Evolutionary conservation across 2,113 vertebrate species (phyloP), one percentile per base, ranked within the genome.

Genomic region (Callocephalon fimbriatum): DNA sequence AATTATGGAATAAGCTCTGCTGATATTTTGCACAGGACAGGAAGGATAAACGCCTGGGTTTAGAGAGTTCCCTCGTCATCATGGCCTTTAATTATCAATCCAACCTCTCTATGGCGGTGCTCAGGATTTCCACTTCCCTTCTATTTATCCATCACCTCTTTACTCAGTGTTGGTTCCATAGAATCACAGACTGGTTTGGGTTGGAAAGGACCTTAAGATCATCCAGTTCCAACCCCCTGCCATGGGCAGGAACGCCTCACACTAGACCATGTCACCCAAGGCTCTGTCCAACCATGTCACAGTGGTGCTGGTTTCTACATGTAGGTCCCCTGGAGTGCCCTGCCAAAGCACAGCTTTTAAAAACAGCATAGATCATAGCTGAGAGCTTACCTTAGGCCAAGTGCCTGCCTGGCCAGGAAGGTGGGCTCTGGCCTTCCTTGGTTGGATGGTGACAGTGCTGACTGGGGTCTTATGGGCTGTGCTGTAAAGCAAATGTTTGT

Each of bases 391-490:
- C 47, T 65, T 38, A 15, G 20, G 27, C 3, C 31, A 88, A 25
- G 25, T 31, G 16, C 27, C 21, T 76, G 16, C 31, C 48, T 72
- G 29, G 20, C 44, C 1, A 1, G 22, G 35, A 70, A 9, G 15
- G 16, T 44, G 37, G n/a, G 5, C 29, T 81, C 12, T 37, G 63
- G 16, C 26, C 3, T 50, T 21, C 27, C 26, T 67, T 37, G 35
- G 29, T n/a, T 85, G 56, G 38, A 29, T 1, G 8, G 40, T 0
- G 0, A 27, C 3, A 2, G 9, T 63, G 31, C 80, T 59, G 77
- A 19, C 26, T 0, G 9, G 22, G 29, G 12, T 79, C 77, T 76
- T 11, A n/a, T 82, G 59, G 54, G 29, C 90, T 94, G 42, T 47
- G 75, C 29, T 45, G 44, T 88, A 66, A 86, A 93, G 68, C 38